Evolutionary conservation across 2,113 vertebrate species (phyloP), one percentile per base, ranked within the genome.

Genomic region (Cyanoramphus novaezelandiae): DNA sequence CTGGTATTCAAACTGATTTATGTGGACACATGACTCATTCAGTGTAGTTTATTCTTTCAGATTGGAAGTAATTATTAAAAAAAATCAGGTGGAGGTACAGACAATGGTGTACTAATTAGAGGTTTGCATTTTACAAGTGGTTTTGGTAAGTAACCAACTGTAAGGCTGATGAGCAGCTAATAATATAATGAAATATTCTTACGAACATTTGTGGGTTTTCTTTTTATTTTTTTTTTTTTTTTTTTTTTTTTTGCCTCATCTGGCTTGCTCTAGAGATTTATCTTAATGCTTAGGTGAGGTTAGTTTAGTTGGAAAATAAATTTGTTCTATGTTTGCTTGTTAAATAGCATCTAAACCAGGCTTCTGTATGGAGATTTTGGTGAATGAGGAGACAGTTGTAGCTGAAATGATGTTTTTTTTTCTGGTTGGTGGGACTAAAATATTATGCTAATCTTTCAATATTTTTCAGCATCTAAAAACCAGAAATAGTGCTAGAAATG

Each of bases 1-100:
- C 62, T 90, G 79, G 27, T 94, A 68, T 92, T 95, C 68, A 88
- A 44, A 77, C 64, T 86, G 90, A 96, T 96, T 96, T 94, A 91
- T 90, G 47, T 53, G 60, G 60, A 74, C 60, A 68, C 46, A 39
- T 74, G 64, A 50, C 60, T 95, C 71, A 81, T 69, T 31, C 0
- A 1, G 29, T 60, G 21, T 55, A 74, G 46, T 83, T 94, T 88
- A 50, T 94, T 70, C 71, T 88, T 3, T 3, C 74, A 83, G 16
- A 47, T n/a, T 81, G 85, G 85, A 79, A 93, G 27, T 80, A 90
- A 90, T 95, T 94, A 77, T 78, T 86, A 68, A 77, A 92, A 77
- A 83, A 82, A 82, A 16, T 59, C 1, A 16, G 46, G 59, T 59
- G 25, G 63, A 78, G 75, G 83, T 86, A 53, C 31, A 88, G 82